A percentile compares a stretch with the other conserved stretches of the same genome.
phyloP scores from a whole-genome alignment of 2,113 vertebrate species.

The Salvator merianae region DNA sequence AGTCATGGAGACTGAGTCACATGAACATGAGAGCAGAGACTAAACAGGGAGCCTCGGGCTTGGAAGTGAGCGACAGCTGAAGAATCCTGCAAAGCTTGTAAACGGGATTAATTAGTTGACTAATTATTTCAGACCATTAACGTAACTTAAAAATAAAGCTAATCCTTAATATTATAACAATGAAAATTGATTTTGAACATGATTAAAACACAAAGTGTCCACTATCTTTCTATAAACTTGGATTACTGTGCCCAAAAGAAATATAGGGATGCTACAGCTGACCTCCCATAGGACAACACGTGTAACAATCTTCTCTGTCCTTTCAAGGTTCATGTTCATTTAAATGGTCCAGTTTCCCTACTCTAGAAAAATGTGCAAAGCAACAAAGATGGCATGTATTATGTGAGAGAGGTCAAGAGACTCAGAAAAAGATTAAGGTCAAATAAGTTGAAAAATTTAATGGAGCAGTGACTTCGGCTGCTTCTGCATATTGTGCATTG shows the following conservation, averaged over 20 bases:
- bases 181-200: neutral
- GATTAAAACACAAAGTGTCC: neutral
- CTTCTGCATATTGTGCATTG: too few species aligned
- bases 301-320: neutral
- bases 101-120: constrained; percentile 82
- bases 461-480: too few species aligned
- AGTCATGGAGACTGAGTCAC: constrained; percentile 81
- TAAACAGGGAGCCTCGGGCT: constrained; percentile 66
- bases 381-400: neutral
- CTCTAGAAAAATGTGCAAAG: neutral
- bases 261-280: neutral
- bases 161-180: neutral
- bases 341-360: neutral
- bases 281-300: neutral
- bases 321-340: neutral
- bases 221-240: constrained; percentile 4
- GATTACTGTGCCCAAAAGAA: constrained; percentile 28
- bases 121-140: constrained; percentile 81
- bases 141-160: constrained; percentile 78
- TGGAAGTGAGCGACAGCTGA: constrained; percentile 78
- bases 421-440: neutral
- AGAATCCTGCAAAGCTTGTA: constrained; percentile 86
- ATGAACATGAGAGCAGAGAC: constrained; percentile 72
- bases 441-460: neutral
- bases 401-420: neutral